Percentiles rank a stretch among this genome's conserved stretches.
These are phyloP conservation scores for Cosmia pyralina DNA, from an alignment of 2,888 invertebrate genomes.

Conservation along the genomic window DNA sequence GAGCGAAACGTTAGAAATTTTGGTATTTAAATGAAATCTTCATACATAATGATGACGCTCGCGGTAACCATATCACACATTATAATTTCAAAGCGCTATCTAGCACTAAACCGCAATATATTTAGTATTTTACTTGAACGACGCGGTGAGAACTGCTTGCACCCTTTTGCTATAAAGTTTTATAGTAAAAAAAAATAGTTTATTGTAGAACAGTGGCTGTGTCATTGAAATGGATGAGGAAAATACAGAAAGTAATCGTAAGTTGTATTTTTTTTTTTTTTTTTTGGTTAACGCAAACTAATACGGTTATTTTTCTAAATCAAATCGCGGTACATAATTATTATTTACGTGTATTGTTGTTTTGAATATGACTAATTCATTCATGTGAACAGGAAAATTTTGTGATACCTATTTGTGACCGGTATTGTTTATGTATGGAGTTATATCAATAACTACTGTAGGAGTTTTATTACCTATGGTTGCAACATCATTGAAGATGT, in stretches of 20 bases:
- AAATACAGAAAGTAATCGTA: slow-evolving; percentile 48
- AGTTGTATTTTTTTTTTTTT: slow-evolving; percentile 18
- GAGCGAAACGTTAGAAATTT: slow-evolving; percentile 69
- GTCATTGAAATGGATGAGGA: slow-evolving; percentile 51
- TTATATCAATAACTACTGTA: not conserved
- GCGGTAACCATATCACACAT: slow-evolving; percentile 74
- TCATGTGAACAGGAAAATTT: slow-evolving; percentile 35
- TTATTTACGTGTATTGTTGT: not conserved
- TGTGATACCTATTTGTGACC: slow-evolving; percentile 21
- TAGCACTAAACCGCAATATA: slow-evolving; percentile 66
- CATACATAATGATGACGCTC: slow-evolving; percentile 79
- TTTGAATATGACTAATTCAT: slow-evolving; percentile 17
- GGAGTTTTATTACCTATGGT: slow-evolving; percentile 3
- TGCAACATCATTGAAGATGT: slow-evolving; percentile 4
- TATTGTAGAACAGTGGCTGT: not conserved
- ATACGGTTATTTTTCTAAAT: not conserved
- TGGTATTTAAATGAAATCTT: slow-evolving; percentile 80
- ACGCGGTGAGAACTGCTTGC: slow-evolving; percentile 25
- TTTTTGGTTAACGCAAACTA: accelerated
- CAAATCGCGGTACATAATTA: not conserved
- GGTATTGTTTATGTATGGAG: not conserved
- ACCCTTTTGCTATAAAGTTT: slow-evolving; percentile 6
- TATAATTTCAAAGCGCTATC: slow-evolving; percentile 85
- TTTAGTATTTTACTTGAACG: slow-evolving; percentile 45
- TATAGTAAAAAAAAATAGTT: not conserved